Base-by-base conservation (phyloP, 2,888 invertebrate species). In the Eupithecia exiguata region DNA sequence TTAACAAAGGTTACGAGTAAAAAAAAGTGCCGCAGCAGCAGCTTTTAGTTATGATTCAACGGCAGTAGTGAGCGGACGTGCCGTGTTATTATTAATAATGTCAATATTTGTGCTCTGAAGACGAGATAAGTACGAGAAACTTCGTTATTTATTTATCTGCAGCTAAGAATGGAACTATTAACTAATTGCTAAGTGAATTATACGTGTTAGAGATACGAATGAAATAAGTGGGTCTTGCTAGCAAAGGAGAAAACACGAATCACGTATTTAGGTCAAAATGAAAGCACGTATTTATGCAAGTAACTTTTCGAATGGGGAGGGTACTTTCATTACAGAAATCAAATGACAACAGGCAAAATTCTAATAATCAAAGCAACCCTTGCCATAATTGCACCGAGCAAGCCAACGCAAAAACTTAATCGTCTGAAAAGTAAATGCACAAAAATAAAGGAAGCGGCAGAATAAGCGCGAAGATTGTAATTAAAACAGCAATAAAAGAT, bases 401-500 rank as follows among this genome's bases (percentile, higher is more conserved):
- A 63, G 71, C 66, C 35, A 71, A 73, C 77, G 80, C 78, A 77
- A 78, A 83, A 80, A 77, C 74, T 82, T 80, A 78, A 87, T 84
- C 78, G 77, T 80, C 70, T 73, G 70, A 66, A 68, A 73, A 71
- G 61, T 80, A 83, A 87, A 88, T 82, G 83, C 81, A 81, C 82
- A 83, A 86, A 86, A 88, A 87, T 87, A 87, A 86, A 84, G 84
- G 83, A 87, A 88, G 80, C 83, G 79, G 78, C 78, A 81, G 79
- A 82, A 88, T 72, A 75, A 76, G 87, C 84, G 87, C 86, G 86
- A 91, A 89, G 89, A 91, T 91, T 91, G 91, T 89, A 91, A 92
- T 92, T 92, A 92, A 89, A 91, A 86, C 86, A 84, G 87, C 86
- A 89, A 92, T 91, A 90, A 92, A 91, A 88, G 87, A 86, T 86